Base-by-base conservation (phyloP, 92 coral and sea anemone genomes). In the Hydrozoanthus gracilis region DNA sequence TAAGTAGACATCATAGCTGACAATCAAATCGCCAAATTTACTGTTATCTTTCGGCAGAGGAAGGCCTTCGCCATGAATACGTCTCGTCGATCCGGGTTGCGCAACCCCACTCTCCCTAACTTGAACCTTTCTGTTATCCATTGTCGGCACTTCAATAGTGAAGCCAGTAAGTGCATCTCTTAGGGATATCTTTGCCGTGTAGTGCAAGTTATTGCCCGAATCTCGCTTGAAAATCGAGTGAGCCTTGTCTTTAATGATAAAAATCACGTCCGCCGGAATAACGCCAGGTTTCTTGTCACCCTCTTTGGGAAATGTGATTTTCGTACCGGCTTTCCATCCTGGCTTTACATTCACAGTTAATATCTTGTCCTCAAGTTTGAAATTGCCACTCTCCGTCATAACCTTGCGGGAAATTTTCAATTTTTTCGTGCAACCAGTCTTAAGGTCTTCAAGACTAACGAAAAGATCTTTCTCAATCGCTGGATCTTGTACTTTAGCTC, bases 291-390 rank as follows among this genome's bases (percentile, higher is more conserved):
- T 96, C 72, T 88, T 71, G 86, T 96, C 96, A 44, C 99, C 99
- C 76, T 95, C 98, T 78, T 83, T 90, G 4, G 95, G 92, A 61
- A 95, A 88, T 1, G 98, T 89, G 72, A 96, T 88, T 76, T 93
- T 91, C 6, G 99, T 95, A 5, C 98, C 99, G 18, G 93, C 99
- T 88, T 93, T 96, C 92, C 98, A 95, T 1, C 99, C 99, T 1
- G 98, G 93, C 67, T 95, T 95, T 8, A 96, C 92, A 48, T 95
- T 91, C 54, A 96, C 90, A 64, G 92, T 93, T 46, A 96, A 87
- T 54, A 96, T 92, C 76, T 96, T 96, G 78, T 96, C 98, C 61
- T 95, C 99, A 3, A 85, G 90, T 71, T 87, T 85, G 58, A 86
- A 86, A 13, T 58, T 50, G 7, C 93, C 96, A 78, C 90, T 86